These are phyloP conservation scores for Argentina silus DNA, from an alignment of 2,797 vertebrate species.

Conservation along the genomic window DNA sequence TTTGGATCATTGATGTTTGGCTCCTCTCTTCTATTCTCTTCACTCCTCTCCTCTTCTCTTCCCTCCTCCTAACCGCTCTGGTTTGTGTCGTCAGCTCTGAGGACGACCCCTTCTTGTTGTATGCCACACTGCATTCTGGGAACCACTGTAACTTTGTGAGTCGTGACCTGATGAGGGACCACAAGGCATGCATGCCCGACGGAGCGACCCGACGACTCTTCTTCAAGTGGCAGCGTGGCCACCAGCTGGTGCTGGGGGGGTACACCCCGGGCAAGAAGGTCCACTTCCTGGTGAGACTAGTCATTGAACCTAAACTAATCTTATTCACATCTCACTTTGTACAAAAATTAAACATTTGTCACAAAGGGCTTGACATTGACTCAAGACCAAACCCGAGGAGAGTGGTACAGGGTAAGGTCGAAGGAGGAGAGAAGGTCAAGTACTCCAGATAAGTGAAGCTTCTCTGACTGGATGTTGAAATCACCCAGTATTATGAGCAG, in stretches of 20 bases:
- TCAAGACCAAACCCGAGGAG: too few species aligned
- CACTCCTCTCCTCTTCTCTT: background rate
- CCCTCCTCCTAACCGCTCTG: background rate
- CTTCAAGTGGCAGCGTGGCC: slow-evolving; percentile 97
- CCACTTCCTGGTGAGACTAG: slow-evolving; percentile 83
- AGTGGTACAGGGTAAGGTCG: too few species aligned
- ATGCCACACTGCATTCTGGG: slow-evolving; percentile 90
- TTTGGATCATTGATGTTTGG: too few species aligned
- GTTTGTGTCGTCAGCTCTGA: slow-evolving; percentile 80
- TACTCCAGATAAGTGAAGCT: too few species aligned
- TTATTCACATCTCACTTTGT: too few species aligned
- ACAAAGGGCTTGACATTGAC: too few species aligned
- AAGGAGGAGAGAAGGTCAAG: too few species aligned
- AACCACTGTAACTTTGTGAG: slow-evolving; percentile 90
- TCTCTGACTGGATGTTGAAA: too few species aligned
- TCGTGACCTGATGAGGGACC: slow-evolving; percentile 92
- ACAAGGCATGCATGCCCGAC: slow-evolving; percentile 90
- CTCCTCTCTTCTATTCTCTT: background rate
- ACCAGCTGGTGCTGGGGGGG: slow-evolving; percentile 81
- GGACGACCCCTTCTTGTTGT: slow-evolving; percentile 94
- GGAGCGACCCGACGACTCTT: slow-evolving; percentile 81
- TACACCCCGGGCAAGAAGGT: slow-evolving; percentile 63
- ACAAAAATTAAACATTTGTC: too few species aligned
- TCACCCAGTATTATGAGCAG: too few species aligned
- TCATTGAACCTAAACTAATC: too few species aligned